Evolutionary conservation across 2,113 vertebrate species (phyloP), one percentile per base, ranked within the genome.

Genomic region (Stercorarius parasiticus): DNA sequence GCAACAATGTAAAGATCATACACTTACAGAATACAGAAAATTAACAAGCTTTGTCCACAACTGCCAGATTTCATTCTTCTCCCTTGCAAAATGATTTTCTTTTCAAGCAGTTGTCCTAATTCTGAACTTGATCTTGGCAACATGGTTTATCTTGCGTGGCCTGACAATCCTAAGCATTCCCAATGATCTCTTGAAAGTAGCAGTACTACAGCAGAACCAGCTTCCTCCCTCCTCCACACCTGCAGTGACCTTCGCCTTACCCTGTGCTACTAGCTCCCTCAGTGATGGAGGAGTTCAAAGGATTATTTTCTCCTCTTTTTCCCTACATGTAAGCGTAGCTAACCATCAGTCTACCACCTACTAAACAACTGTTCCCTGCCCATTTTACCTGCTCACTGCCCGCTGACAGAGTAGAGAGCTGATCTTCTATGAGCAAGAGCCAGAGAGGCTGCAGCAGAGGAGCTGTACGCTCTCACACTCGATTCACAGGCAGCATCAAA

Each of bases 231-330:
- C 43, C 34, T 58, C 72, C 32, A 4, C 12, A 56, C 42, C 83
- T 50, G 38, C 26, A 56, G 23, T 5, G 29, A 72, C 38, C 55
- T 88, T 40, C 0, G 0, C 5, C 2, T 15, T 50, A 42, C 38
- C 10, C 71, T n/a, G 45, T n/a, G 25, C 64, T 45, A 18, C 34
- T 67, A 93, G 53, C 27, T 45, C 40, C 45, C 90, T 38, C 58
- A 27, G 19, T 5, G 70, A 56, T 3, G 0, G 17, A 7, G 8
- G 38, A 56, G 17, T 34, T 76, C 29, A 55, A 69, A 76, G 32
- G 13, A 52, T 59, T 73, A 13, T n/a, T 16, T 79, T 93, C 56
- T 72, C 50, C 52, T 58, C 27, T 42, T 82, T 58, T 50, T 34
- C 77, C 67, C 25, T 58, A 20, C 30, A 14, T 25, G 5, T 36